Evolutionary conservation across 2,888 invertebrate genomes (phyloP).

Genomic region (Herminia tarsipennalis): DNA sequence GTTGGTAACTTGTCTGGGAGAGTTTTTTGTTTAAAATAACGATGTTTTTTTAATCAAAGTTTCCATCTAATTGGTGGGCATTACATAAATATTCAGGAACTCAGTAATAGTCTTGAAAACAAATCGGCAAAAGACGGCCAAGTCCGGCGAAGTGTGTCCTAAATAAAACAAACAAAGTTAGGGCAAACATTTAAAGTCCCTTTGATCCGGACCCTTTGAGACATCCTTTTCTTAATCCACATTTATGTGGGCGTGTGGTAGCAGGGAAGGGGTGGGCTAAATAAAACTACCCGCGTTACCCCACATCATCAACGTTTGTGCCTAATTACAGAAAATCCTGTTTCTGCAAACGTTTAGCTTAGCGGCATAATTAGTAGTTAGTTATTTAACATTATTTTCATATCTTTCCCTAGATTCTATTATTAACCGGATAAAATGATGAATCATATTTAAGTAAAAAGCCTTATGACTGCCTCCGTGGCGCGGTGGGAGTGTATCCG

Average conservation of each 20-base stretch:
- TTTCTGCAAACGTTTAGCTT: background rate
- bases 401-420: too few species aligned
- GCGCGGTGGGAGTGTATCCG: too few species aligned
- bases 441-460: too few species aligned
- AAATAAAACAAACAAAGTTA: slow-evolving; percentile 41
- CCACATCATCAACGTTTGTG: slow-evolving; percentile 8
- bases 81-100: slow-evolving; percentile 30
- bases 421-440: too few species aligned
- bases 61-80: slow-evolving; percentile 19
- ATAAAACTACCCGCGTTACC: slow-evolving; percentile 14
- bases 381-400: too few species aligned
- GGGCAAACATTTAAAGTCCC: slow-evolving; percentile 38
- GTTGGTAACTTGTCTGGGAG: too few species aligned
- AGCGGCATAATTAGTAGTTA: background rate
- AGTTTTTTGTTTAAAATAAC: slow-evolving; percentile 2
- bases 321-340: slow-evolving; percentile 24
- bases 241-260: slow-evolving; percentile 10
- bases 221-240: slow-evolving; percentile 26
- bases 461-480: too few species aligned
- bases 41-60: slow-evolving; percentile 21
- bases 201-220: slow-evolving; percentile 32
- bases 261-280: slow-evolving; percentile 9
- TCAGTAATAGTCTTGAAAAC: slow-evolving; percentile 29
- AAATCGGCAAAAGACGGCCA: slow-evolving; percentile 25
- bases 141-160: slow-evolving; percentile 26